phyloP scores from a whole-genome alignment of 2,888 invertebrate species.

The Eilema caniola region DNA sequence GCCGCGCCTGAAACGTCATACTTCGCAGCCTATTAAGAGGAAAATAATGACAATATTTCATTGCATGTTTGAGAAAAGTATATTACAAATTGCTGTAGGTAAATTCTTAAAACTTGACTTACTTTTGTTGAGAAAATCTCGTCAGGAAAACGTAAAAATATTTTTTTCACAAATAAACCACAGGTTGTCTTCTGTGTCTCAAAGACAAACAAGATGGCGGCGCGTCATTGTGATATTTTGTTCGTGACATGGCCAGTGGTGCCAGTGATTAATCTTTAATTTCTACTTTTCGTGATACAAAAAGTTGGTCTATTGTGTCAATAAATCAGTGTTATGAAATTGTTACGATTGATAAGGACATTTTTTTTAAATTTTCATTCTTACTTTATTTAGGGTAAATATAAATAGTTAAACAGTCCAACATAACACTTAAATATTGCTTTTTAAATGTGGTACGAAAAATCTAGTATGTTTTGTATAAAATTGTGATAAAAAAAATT shows the following conservation, averaged over 20 bases:
- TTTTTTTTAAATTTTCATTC: constrained; percentile 14
- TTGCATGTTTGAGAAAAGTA: too few relatives aligned
- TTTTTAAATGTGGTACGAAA: constrained; percentile 22
- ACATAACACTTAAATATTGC: constrained; percentile 21
- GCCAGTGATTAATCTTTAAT: constrained; percentile 25
- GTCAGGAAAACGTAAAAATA: too few relatives aligned
- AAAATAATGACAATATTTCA: too few relatives aligned
- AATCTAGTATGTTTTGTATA: constrained; percentile 17
- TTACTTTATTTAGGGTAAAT: constrained; percentile 20
- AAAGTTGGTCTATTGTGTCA: neutral
- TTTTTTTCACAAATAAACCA: constrained; percentile 15
- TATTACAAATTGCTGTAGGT: too few relatives aligned
- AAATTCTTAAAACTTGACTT: too few relatives aligned
- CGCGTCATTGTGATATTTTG: constrained; percentile 26
- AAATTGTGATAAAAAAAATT: constrained; percentile 1
- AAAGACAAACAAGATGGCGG: constrained; percentile 22
- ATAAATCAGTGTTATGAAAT: constrained; percentile 1
- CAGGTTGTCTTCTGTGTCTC: constrained; percentile 16
- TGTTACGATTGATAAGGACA: neutral
- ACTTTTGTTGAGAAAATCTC: too few relatives aligned
- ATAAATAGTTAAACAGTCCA: constrained; percentile 22
- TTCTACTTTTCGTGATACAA: constrained; percentile 20
- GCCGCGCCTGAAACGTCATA: too few relatives aligned
- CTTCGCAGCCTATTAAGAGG: too few relatives aligned
- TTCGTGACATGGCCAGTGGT: constrained; percentile 24